phyloP scores from a whole-genome alignment of 1,140 invertebrate species.

The Gryon sp. region DNA sequence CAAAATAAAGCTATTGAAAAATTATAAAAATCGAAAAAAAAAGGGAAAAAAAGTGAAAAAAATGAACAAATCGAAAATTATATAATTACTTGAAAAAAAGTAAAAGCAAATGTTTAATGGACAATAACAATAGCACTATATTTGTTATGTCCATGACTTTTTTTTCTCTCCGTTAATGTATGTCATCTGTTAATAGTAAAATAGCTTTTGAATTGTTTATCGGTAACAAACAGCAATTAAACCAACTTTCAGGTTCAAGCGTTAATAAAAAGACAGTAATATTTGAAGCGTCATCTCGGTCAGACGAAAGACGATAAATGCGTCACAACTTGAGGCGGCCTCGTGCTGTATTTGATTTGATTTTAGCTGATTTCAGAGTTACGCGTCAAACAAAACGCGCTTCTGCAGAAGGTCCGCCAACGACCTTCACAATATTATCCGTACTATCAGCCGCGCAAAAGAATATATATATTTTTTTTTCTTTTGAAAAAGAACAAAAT shows the following conservation, averaged over 20 bases:
- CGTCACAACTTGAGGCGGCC: slow-evolving; percentile 20
- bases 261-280: slow-evolving; percentile 24
- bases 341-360: slow-evolving; percentile 51
- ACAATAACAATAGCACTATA: slow-evolving; percentile 11
- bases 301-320: slow-evolving; percentile 41
- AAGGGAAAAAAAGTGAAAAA: no score
- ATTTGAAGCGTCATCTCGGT: slow-evolving; percentile 35
- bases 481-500: slow-evolving; percentile 36
- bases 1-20: no score
- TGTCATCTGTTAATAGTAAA: slow-evolving; percentile 35
- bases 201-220: no score
- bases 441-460: slow-evolving; percentile 58
- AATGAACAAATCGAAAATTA: no score
- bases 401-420: slow-evolving; percentile 49
- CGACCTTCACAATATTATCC: slow-evolving; percentile 46
- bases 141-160: slow-evolving; percentile 24
- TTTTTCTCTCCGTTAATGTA: slow-evolving; percentile 18
- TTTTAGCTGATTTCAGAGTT: slow-evolving; percentile 52
- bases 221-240: slow-evolving; percentile 15
- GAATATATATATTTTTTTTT: no score
- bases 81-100: slow-evolving; percentile 8
- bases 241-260: slow-evolving; percentile 30
- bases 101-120: slow-evolving; percentile 11
- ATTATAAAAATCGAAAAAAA: no score
- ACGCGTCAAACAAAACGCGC: slow-evolving; percentile 7